phyloP scores from a whole-genome alignment of 2,113 vertebrate genomes.

The Nansenia antarctica region DNA sequence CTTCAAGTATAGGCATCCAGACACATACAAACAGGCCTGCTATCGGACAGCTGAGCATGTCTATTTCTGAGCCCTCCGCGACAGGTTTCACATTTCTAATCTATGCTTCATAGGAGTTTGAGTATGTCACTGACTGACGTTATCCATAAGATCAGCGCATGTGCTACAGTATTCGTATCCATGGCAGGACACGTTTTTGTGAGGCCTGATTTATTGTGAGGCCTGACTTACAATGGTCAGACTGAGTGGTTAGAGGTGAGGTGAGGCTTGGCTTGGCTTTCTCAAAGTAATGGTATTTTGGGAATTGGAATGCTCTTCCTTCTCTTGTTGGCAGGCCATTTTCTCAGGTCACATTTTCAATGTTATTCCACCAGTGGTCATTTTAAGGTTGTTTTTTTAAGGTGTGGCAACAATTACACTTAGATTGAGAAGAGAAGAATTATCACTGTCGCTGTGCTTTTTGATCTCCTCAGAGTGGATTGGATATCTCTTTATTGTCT shows the following conservation, averaged over 20 bases:
- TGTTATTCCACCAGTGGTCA: background rate
- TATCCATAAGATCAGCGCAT: background rate
- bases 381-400: no score
- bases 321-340: background rate
- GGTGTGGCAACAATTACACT: background rate
- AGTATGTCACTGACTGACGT: background rate
- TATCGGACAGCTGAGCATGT: background rate
- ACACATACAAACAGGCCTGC: background rate
- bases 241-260: background rate
- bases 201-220: background rate
- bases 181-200: background rate
- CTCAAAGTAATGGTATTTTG: background rate
- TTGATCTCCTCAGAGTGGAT: background rate
- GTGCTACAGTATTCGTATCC: background rate
- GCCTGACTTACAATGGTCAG: background rate
- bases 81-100: background rate
- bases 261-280: background rate
- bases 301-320: background rate
- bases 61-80: slow-evolving; percentile 24
- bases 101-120: background rate
- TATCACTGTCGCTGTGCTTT: background rate
- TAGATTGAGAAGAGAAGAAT: background rate
- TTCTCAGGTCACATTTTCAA: background rate
- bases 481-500: background rate
- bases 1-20: background rate